These are phyloP conservation scores for Coptotermes formosanus DNA, from an alignment of 1,140 invertebrate genomes.

Conservation along the genomic window DNA sequence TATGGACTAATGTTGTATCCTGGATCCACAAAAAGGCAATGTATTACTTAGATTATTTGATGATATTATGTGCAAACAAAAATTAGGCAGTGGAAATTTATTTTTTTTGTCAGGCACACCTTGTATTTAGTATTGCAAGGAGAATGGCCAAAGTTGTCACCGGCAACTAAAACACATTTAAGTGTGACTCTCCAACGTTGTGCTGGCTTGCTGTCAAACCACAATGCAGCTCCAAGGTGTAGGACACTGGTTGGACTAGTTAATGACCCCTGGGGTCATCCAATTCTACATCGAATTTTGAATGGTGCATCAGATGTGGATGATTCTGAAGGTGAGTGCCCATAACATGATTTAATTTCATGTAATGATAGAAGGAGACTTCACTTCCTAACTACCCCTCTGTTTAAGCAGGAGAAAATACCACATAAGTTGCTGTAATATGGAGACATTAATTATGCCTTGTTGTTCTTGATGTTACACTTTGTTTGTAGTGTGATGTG, in stretches of 20 bases:
- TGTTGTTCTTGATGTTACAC: too few species aligned
- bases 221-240: conserved; percentile 49
- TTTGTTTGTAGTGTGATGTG: too few species aligned
- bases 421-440: too few species aligned
- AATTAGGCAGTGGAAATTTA: conserved; percentile 14
- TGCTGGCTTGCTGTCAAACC: conserved; percentile 46
- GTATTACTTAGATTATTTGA: background rate
- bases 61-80: conserved; percentile 23
- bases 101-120: conserved; percentile 49
- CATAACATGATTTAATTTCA: too few species aligned
- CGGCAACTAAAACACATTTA: conserved; percentile 54
- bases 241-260: conserved; percentile 50
- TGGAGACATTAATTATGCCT: too few species aligned
- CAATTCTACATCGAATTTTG: conserved; percentile 21
- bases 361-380: too few species aligned
- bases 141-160: conserved; percentile 54
- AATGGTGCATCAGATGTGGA: conserved; percentile 17
- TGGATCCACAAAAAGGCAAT: too few species aligned
- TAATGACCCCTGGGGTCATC: conserved; percentile 53
- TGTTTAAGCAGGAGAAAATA: too few species aligned
- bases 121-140: conserved; percentile 55
- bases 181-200: conserved; percentile 53
- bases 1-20: background rate
- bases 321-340: conserved; percentile 27
- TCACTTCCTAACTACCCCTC: too few species aligned